These are phyloP conservation scores for Anguilla marmorata DNA, from an alignment of 2,797 vertebrate genomes.

Conservation along the genomic window DNA sequence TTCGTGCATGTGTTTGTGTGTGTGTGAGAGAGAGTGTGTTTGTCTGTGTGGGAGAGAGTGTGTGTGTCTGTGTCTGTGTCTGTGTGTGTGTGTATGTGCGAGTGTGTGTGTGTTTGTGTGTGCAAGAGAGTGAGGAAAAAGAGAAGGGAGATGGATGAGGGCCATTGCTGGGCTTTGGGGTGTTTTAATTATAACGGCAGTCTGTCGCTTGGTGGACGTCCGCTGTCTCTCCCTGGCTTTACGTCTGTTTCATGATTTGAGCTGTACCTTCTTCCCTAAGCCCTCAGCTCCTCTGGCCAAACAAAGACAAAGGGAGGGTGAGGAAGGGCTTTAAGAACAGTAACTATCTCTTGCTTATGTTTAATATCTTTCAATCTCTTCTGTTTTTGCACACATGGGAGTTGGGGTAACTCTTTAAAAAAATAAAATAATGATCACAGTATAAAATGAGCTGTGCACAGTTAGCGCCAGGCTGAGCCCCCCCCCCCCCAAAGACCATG, in stretches of 20 bases:
- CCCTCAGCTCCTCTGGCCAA: slow-evolving; percentile 79
- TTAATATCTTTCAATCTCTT: slow-evolving; percentile 76
- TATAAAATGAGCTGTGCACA: slow-evolving; percentile 47
- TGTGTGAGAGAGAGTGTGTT: slow-evolving; percentile 13
- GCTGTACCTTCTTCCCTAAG: slow-evolving; percentile 79
- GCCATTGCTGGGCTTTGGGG: slow-evolving; percentile 70
- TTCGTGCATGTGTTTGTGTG: slow-evolving; percentile 3
- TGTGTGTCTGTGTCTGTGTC: slow-evolving; percentile 41
- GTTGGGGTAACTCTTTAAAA: slow-evolving; percentile 69
- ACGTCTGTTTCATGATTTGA: slow-evolving; percentile 78
- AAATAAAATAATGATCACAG: slow-evolving; percentile 59
- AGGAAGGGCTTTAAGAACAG: slow-evolving; percentile 71
- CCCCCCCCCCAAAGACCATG: slow-evolving; percentile 36
- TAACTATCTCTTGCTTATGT: slow-evolving; percentile 76
- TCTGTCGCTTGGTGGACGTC: slow-evolving; percentile 71
- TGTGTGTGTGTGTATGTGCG: slow-evolving; percentile 44
- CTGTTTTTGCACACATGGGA: slow-evolving; percentile 64
- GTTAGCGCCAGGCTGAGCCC: slow-evolving; percentile 36
- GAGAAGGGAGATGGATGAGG: slow-evolving; percentile 73
- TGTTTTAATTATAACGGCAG: slow-evolving; percentile 79
- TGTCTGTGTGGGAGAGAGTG: slow-evolving; percentile 35
- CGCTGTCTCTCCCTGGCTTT: slow-evolving; percentile 73
- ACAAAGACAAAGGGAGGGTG: slow-evolving; percentile 76
- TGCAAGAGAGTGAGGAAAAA: slow-evolving; percentile 55
- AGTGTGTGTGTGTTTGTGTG: slow-evolving; percentile 30